phyloP scores from a whole-genome alignment of 1,140 invertebrate genomes.

The Brachionus angularis region DNA sequence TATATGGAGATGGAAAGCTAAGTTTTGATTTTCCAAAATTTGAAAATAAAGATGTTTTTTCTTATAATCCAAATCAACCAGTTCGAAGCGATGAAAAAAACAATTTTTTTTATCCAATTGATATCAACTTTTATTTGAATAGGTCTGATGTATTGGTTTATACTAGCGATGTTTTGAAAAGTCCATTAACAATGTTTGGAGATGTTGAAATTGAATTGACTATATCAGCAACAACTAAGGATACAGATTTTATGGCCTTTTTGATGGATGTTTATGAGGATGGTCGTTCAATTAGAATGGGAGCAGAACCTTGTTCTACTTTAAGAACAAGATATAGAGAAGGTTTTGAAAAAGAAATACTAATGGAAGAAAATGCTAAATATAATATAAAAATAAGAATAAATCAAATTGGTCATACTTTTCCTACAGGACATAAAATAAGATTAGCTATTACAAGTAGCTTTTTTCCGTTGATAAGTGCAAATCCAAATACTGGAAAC shows the following conservation, averaged over 20 bases:
- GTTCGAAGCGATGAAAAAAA: not conserved
- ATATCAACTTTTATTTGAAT: slow-evolving; percentile 17
- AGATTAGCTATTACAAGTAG: slow-evolving; percentile 25
- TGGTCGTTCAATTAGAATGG: slow-evolving; percentile 9
- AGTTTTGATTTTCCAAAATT: not conserved
- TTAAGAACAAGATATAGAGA: slow-evolving; percentile 28
- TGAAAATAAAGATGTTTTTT: not conserved
- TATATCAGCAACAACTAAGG: not conserved
- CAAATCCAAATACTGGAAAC: slow-evolving; percentile 11
- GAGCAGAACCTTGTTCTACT: not conserved
- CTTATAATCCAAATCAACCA: not conserved
- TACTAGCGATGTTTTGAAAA: not conserved
- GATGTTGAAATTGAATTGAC: not conserved
- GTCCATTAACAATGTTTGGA: not conserved
- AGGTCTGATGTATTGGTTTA: slow-evolving; percentile 11
- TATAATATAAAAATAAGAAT: slow-evolving; percentile 3
- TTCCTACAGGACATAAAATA: slow-evolving; percentile 4
- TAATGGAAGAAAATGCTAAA: not conserved
- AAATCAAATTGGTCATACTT: slow-evolving; percentile 22
- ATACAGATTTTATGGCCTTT: slow-evolving; percentile 1
- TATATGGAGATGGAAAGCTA: not conserved
- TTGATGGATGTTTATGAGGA: slow-evolving; percentile 19
- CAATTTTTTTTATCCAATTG: not conserved
- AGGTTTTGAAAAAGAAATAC: slow-evolving; percentile 22
- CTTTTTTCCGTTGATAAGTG: slow-evolving; percentile 7